phyloP scores from a whole-genome alignment of 2,888 invertebrate species.

The Ischnus inquisitorius region DNA sequence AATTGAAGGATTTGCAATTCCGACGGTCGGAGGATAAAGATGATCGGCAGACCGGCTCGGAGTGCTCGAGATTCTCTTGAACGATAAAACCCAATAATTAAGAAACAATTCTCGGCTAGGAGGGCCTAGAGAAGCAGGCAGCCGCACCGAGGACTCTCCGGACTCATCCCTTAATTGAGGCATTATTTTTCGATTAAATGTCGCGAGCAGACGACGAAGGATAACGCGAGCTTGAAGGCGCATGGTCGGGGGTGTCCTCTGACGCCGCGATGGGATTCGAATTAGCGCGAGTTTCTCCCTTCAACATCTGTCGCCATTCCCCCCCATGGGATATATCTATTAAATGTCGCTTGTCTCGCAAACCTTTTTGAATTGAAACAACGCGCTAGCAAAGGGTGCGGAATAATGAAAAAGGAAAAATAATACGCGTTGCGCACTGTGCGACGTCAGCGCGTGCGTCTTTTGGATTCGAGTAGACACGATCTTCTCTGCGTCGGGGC shows the following conservation, averaged over 20 bases:
- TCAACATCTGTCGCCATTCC: constrained; percentile 81
- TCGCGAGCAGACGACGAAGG: constrained; percentile 62
- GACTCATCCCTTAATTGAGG: constrained; percentile 77
- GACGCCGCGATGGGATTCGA: constrained; percentile 82
- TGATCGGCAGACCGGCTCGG: constrained; percentile 55
- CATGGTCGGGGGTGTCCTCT: constrained; percentile 61
- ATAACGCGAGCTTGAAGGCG: constrained; percentile 29
- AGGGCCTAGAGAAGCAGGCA: constrained; percentile 14
- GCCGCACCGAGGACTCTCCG: constrained; percentile 33
- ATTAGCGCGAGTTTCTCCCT: constrained; percentile 78
- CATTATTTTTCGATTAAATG: constrained; percentile 83
- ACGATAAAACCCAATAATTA: constrained; percentile 79
- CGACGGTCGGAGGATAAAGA: constrained; percentile 28
- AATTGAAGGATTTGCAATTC: constrained; percentile 69
- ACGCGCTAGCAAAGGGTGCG: constrained; percentile 46
- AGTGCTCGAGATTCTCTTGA: constrained; percentile 52
- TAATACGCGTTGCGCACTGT: neutral
- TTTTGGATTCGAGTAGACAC: no score
- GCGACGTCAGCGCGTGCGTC: no score
- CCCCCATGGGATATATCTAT: constrained; percentile 72
- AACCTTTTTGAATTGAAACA: constrained; percentile 19
- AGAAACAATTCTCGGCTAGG: constrained; percentile 78
- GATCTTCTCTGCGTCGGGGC: no score
- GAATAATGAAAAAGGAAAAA: constrained; percentile 4
- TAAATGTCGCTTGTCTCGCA: constrained; percentile 81